Base-by-base conservation (phyloP, 2,888 invertebrate species). In the Drosophila nigritarsus region DNA sequence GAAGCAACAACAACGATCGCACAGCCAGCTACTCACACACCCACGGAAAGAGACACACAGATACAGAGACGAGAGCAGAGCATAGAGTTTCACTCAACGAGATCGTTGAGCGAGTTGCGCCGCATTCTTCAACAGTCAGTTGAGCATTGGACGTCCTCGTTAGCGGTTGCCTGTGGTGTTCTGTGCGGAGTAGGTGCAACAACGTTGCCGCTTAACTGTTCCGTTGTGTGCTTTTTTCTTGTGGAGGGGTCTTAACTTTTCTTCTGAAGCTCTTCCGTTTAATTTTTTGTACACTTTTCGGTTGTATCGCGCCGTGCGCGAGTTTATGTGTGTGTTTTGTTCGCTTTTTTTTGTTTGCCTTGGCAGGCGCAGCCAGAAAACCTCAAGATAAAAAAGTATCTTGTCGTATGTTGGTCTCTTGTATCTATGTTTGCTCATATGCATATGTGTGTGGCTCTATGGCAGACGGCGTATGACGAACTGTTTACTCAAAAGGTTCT, bases 121-220 rank as follows among this genome's bases (percentile, higher is more conserved):
- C 73, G 73, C 77, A 87, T 83, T 87, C 84, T 75, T 65, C 68
- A 79, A 78, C 77, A 83, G 76, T 91, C 85, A 91, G 92, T 91
- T 90, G 92, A 91, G 90, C 82, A 84, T 90, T 90, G 91, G 87
- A 91, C 91, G 91, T 91, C 91, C 90, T 91, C 91, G 85, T 85
- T 90, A 89, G 79, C 90, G 91, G 91, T 91, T 90, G 85, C 82
- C 87, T 82, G 77, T 71, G 74, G 82, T 84, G 75, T 85, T 83
- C 70, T 80, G 78, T 75, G 76, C 74, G 81, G 78, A 78, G 76
- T 79, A 76, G 72, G 78, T 68, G 69, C 55, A 55, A 27, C 48
- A 58, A 45, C 61, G 20, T 62, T 53, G 61, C 42, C 45, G 58
- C 49, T 51, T 30, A 45, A 63, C 36, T 60, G 38, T 49, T 54